phyloP scores from a whole-genome alignment of 2,113 vertebrate genomes.

The Microtus ochrogaster region DNA sequence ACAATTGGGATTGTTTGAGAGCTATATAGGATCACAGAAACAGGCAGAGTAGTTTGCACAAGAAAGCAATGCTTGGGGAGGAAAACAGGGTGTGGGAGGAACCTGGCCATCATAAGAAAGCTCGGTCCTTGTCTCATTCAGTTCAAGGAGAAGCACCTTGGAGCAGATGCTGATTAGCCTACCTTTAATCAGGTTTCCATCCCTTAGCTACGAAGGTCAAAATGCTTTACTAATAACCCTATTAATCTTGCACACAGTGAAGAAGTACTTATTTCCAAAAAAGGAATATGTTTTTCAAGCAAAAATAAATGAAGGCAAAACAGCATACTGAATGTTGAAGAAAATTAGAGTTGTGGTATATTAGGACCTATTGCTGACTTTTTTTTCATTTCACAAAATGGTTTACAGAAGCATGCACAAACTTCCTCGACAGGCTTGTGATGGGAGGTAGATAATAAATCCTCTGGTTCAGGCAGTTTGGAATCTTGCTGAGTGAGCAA shows the following conservation, averaged over 20 bases:
- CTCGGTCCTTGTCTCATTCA: not conserved
- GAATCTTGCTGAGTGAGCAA: not conserved
- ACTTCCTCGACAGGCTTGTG: not conserved
- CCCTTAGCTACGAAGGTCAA: not conserved
- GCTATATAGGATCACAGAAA: not conserved
- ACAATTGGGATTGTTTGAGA: not conserved
- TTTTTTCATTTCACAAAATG: not conserved
- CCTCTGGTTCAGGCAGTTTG: not conserved
- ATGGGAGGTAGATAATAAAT: not conserved
- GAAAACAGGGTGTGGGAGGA: not conserved
- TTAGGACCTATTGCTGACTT: not conserved
- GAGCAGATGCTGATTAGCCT: not conserved
- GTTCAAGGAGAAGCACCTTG: not conserved
- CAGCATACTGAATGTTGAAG: not conserved
- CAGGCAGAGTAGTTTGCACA: not conserved
- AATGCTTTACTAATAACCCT: not conserved
- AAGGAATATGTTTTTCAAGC: not conserved
- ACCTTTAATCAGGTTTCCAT: not conserved
- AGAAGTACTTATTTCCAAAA: not conserved
- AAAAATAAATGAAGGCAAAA: conserved; percentile 13
- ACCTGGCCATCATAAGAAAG: too few relatives aligned
- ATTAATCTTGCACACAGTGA: not conserved
- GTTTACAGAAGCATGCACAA: not conserved
- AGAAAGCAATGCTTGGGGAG: not conserved
- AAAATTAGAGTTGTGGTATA: not conserved